Conservation (phyloP, 35 echinoderm and acorn worm species). For the Heliocidaris erythrogramma region DNA sequence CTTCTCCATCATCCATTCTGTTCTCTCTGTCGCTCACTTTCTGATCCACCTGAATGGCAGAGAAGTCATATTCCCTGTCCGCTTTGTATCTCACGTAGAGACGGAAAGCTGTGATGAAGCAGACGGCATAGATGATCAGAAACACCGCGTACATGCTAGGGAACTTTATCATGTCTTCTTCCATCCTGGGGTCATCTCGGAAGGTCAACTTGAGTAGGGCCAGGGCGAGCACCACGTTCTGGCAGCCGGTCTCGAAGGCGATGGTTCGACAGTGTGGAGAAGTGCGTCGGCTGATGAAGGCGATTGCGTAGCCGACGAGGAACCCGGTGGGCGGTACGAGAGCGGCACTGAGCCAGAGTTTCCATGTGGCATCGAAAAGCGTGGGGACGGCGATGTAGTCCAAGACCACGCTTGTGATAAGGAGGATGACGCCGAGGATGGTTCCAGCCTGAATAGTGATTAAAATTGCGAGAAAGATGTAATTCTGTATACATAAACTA, state of each 20-base stretch:
- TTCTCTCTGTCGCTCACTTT: background rate
- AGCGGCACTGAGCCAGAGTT: constrained; percentile 65
- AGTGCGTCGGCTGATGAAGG: constrained; percentile 64
- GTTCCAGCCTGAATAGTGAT: constrained; percentile 60
- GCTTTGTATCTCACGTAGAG: background rate
- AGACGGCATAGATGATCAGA: constrained; percentile 56
- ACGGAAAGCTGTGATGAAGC: background rate
- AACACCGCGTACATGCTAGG: constrained; percentile 62
- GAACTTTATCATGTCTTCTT: constrained; percentile 54
- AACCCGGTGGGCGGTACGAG: constrained; percentile 56
- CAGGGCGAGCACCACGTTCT: constrained; percentile 77
- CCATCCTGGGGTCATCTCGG: background rate
- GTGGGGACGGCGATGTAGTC: constrained; percentile 69
- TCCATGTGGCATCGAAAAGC: constrained; percentile 76
- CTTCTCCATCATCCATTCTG: background rate
- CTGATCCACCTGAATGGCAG: background rate
- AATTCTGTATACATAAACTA: no score
- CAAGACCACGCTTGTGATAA: constrained; percentile 58
- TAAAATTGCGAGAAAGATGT: no score
- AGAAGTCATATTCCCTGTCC: background rate
- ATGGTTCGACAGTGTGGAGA: constrained; percentile 75
- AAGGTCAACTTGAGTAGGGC: constrained; percentile 72
- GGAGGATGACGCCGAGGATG: constrained; percentile 52
- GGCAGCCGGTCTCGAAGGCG: constrained; percentile 77
- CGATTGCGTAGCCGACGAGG: constrained; percentile 59